Conservation (phyloP, 2,113 vertebrate genomes). For the Papio anubis region DNA sequence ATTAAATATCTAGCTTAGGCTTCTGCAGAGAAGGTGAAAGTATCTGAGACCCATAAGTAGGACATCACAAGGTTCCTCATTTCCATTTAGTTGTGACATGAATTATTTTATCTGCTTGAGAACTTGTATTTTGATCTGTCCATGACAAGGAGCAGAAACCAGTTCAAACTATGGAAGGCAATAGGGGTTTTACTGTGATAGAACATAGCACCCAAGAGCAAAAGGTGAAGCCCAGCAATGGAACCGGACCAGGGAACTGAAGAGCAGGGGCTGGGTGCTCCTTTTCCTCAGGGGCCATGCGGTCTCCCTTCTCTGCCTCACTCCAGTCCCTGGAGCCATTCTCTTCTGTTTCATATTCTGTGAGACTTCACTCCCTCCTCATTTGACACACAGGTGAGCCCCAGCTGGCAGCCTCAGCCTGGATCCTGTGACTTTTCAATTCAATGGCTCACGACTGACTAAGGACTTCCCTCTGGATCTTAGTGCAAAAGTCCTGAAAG, state of each 20-base stretch:
- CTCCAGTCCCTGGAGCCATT: not conserved
- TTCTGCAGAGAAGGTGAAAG: not conserved
- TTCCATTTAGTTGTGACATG: not conserved
- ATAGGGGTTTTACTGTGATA: not conserved
- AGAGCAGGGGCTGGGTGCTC: not conserved
- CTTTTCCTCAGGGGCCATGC: rapidly evolving
- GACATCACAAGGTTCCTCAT: not conserved
- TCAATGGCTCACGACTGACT: not conserved
- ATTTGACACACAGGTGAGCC: not conserved
- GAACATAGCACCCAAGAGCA: not conserved
- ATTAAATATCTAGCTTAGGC: not conserved
- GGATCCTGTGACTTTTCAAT: not conserved
- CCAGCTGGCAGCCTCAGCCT: not conserved
- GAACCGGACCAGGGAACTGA: not conserved
- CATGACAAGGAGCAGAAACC: not conserved
- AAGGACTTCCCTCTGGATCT: not conserved
- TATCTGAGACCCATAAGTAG: not conserved
- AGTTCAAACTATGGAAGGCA: not conserved
- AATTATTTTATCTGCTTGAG: not conserved
- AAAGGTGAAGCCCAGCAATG: not conserved
- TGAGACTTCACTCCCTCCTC: not conserved
- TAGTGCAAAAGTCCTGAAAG: not conserved
- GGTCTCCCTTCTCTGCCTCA: not conserved
- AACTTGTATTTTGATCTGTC: not conserved
- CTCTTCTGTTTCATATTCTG: not conserved